phyloP scores from a whole-genome alignment of 2,797 vertebrate genomes.

The Myotis myotis region DNA sequence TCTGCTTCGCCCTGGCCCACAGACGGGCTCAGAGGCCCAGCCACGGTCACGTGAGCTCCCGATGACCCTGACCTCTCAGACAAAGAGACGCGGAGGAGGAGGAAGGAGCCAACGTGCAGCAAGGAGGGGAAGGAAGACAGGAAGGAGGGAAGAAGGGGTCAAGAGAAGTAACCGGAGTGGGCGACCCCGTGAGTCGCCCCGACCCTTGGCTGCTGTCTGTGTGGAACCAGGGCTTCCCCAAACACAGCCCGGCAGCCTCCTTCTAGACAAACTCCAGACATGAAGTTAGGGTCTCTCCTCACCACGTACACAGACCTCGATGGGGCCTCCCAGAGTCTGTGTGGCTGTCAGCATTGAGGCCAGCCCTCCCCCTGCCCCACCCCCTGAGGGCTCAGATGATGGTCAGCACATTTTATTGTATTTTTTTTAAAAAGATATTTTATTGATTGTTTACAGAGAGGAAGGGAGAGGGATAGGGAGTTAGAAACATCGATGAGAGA shows the following conservation, averaged over 20 bases:
- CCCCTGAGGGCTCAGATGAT: too few species aligned
- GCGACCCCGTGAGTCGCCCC: fast-evolving
- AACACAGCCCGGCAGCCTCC: not conserved
- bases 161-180: fast-evolving
- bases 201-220: fast-evolving
- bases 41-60: not conserved
- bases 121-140: not conserved
- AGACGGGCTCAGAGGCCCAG: not conserved
- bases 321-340: not conserved
- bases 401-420: too few species aligned
- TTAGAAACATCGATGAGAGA: too few species aligned
- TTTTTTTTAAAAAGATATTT: too few species aligned
- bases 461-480: too few species aligned
- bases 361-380: not conserved
- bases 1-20: not conserved
- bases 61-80: not conserved
- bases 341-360: not conserved
- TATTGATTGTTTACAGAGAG: too few species aligned
- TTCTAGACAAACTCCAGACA: not conserved
- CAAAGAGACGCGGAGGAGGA: not conserved
- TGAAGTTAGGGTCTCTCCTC: not conserved
- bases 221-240: not conserved
- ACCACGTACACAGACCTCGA: not conserved
- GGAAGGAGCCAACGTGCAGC: too few species aligned
- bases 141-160: not conserved